phyloP scores from a whole-genome alignment of 1,140 invertebrate species.

The Drosophila oshimai region DNA sequence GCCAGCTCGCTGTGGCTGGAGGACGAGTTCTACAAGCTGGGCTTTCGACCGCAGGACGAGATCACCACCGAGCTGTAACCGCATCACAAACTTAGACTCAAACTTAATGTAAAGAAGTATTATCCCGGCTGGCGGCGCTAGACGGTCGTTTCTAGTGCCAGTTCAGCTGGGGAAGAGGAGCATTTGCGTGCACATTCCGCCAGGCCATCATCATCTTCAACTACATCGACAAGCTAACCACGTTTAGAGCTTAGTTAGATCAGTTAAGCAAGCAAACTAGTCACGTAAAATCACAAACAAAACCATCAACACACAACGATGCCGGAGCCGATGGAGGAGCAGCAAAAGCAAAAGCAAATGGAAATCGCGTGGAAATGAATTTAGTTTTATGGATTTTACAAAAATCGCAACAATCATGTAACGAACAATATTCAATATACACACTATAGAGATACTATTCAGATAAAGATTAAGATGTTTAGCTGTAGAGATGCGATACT shows the following conservation, averaged over 20 bases:
- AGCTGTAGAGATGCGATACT: slow-evolving; percentile 49
- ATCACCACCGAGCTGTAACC: slow-evolving; percentile 88
- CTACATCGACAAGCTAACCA: slow-evolving; percentile 37
- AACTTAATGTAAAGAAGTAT: slow-evolving; percentile 55
- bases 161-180: slow-evolving; percentile 42
- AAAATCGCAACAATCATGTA: slow-evolving; percentile 74
- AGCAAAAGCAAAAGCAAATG: slow-evolving; percentile 40
- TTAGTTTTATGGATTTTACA: slow-evolving; percentile 79
- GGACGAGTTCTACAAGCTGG: slow-evolving; percentile 88
- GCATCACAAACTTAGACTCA: slow-evolving; percentile 47
- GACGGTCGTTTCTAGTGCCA: slow-evolving; percentile 28
- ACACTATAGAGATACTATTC: slow-evolving; percentile 44
- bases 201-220: slow-evolving; percentile 45
- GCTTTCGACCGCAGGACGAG: slow-evolving; percentile 89
- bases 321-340: slow-evolving; percentile 8
- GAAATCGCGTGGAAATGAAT: slow-evolving; percentile 60
- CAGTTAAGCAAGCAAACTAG: slow-evolving; percentile 69
- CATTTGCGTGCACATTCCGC: slow-evolving; percentile 65
- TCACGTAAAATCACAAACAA: slow-evolving; percentile 72
- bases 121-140: slow-evolving; percentile 57
- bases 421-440: slow-evolving; percentile 68
- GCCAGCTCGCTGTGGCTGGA: slow-evolving; percentile 86
- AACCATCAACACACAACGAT: slow-evolving; percentile 44
- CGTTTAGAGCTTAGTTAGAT: slow-evolving; percentile 67
- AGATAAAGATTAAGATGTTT: slow-evolving; percentile 36